These are phyloP conservation scores for Adelphocoris suturalis DNA, from an alignment of 2,888 invertebrate species.

Conservation along the genomic window DNA sequence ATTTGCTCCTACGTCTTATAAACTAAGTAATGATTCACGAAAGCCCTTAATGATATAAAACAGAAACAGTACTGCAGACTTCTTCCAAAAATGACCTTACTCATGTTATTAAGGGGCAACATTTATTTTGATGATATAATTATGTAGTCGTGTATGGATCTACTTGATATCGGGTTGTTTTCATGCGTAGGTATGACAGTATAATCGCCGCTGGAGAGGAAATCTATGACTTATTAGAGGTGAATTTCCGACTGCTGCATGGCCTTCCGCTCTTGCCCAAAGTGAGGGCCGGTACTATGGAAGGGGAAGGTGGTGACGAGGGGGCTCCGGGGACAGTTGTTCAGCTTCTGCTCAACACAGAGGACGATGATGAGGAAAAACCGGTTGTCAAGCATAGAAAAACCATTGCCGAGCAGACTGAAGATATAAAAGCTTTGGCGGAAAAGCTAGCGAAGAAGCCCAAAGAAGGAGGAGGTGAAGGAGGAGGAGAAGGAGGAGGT, in stretches of 20 bases:
- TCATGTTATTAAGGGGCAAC: no score
- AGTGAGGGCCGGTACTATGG: constrained; percentile 16
- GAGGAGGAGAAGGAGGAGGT: not conserved
- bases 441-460: not conserved
- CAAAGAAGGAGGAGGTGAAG: not conserved
- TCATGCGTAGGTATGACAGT: constrained; percentile 79
- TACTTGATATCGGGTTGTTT: no score
- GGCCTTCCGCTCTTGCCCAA: constrained; percentile 80
- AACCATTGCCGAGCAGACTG: constrained; percentile 60
- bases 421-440: constrained; percentile 1
- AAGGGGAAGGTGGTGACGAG: constrained; percentile 66
- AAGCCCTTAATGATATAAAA: no score
- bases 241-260: constrained; percentile 86
- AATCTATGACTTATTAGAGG: constrained; percentile 82
- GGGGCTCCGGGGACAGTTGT: constrained; percentile 62
- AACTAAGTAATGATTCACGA: no score
- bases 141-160: no score
- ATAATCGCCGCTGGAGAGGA: constrained; percentile 81
- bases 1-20: no score
- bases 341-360: constrained; percentile 35
- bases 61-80: no score
- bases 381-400: constrained; percentile 54
- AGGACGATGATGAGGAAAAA: constrained; percentile 61
- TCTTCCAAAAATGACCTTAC: no score
- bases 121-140: no score